Evolutionary conservation across 2,797 vertebrate species (phyloP).

Genomic region (Oryzias dopingdopingensis): DNA sequence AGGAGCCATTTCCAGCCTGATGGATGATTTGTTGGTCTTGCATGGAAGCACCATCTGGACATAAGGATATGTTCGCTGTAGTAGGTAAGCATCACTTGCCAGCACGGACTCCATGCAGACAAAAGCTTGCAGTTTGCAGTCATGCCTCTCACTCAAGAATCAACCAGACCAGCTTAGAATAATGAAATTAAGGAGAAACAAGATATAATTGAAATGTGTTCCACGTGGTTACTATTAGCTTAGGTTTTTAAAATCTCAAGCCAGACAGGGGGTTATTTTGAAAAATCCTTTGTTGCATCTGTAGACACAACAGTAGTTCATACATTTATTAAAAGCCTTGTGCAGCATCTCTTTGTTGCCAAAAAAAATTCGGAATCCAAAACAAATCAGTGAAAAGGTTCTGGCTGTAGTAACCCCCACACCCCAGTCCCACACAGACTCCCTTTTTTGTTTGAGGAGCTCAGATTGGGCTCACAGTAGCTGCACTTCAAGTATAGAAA

Average conservation of each 20-base stretch:
- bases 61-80: slow-evolving; percentile 71
- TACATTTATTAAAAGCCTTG: slow-evolving; percentile 72
- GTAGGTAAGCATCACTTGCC: slow-evolving; percentile 80
- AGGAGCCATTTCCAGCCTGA: slow-evolving; percentile 76
- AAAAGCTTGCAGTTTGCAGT: slow-evolving; percentile 35
- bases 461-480: slow-evolving; percentile 83
- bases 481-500: slow-evolving; percentile 83
- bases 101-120: slow-evolving; percentile 41
- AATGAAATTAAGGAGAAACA: neutral
- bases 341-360: slow-evolving; percentile 68
- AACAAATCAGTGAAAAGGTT: slow-evolving; percentile 75
- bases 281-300: slow-evolving; percentile 64
- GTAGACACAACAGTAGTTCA: slow-evolving; percentile 71
- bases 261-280: slow-evolving; percentile 67
- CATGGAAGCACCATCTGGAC: slow-evolving; percentile 76
- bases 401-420: slow-evolving; percentile 76
- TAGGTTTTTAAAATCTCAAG: slow-evolving; percentile 48
- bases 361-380: slow-evolving; percentile 71
- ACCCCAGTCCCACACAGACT: slow-evolving; percentile 75
- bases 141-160: slow-evolving; percentile 29
- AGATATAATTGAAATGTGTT: slow-evolving; percentile 54
- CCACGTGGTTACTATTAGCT: slow-evolving; percentile 63
- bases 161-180: slow-evolving; percentile 27
- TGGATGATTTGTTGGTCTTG: slow-evolving; percentile 79
- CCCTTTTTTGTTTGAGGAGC: slow-evolving; percentile 60